Evolutionary conservation across 2,113 vertebrate species (phyloP).

Genomic region (Hipposideros armiger): DNA sequence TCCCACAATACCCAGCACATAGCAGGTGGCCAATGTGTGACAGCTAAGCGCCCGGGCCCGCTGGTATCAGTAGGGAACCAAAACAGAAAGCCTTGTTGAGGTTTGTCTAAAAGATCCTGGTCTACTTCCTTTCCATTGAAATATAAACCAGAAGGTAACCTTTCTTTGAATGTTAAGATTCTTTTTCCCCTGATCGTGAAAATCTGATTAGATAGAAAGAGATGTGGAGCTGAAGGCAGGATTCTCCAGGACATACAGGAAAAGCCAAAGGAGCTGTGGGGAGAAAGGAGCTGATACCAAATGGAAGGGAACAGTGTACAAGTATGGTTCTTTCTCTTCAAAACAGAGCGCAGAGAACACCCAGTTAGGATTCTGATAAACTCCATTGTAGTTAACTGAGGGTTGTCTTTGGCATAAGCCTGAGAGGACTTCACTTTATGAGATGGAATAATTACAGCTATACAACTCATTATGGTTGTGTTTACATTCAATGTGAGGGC

Average conservation of each 20-base stretch:
- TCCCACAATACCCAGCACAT: background rate
- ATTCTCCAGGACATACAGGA: background rate
- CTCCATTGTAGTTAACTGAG: background rate
- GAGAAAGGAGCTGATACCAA: background rate
- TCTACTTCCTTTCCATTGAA: background rate
- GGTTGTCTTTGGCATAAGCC: background rate
- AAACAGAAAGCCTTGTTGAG: conserved; percentile 28
- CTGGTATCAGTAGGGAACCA: background rate
- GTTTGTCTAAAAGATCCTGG: background rate
- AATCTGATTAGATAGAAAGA: background rate
- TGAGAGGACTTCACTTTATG: background rate
- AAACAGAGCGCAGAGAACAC: background rate
- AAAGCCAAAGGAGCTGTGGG: background rate
- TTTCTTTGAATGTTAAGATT: conserved; percentile 7
- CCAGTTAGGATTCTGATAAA: background rate
- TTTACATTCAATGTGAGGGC: background rate
- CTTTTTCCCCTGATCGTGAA: background rate
- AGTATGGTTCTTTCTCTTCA: background rate
- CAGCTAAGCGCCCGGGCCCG: background rate
- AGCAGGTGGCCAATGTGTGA: background rate
- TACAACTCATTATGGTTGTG: background rate
- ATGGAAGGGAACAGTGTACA: too few relatives aligned
- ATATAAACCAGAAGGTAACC: background rate
- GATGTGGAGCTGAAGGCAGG: background rate
- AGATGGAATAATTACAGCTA: background rate